phyloP scores from a whole-genome alignment of 2,113 vertebrate species.

The Seriola rivoliana region DNA sequence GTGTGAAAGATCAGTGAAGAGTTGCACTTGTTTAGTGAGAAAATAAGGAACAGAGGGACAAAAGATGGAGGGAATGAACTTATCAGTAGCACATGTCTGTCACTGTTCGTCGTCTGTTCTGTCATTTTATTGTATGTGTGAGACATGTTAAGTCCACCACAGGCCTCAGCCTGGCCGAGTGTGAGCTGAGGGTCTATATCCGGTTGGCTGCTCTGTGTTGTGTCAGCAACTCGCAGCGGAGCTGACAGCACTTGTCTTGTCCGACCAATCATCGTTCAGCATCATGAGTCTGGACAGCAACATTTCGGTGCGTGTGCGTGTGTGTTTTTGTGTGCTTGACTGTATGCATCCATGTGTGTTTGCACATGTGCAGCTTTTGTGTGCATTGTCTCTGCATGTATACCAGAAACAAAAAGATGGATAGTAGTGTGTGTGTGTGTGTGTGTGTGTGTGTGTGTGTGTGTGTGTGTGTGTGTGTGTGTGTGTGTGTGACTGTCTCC shows the following conservation, averaged over 20 bases:
- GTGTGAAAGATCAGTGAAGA: background rate
- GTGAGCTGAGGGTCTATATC: constrained; percentile 55
- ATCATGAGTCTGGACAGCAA: constrained; percentile 54
- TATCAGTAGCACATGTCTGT: background rate
- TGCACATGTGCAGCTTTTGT: constrained; percentile 15
- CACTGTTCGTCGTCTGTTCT: constrained; percentile 28
- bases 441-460: background rate
- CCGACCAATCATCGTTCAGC: constrained; percentile 54
- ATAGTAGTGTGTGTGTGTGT: constrained; percentile 1
- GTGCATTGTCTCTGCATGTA: constrained; percentile 27
- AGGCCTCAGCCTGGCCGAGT: constrained; percentile 39
- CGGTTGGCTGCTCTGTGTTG: constrained; percentile 67
- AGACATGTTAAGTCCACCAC: constrained; percentile 36
- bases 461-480: background rate
- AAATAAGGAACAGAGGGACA: background rate
- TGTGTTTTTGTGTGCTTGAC: constrained; percentile 18
- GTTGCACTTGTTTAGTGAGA: background rate
- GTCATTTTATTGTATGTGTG: constrained; percentile 43
- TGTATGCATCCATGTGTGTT: constrained; percentile 8
- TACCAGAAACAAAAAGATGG: constrained; percentile 29
- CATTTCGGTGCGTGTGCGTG: constrained; percentile 16
- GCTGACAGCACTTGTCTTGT: constrained; percentile 72
- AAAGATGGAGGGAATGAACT: background rate
- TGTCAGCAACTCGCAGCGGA: constrained; percentile 73
- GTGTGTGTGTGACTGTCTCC: constrained; percentile 3